phyloP scores from a whole-genome alignment of 2,113 vertebrate species.

The Pluvialis apricaria region DNA sequence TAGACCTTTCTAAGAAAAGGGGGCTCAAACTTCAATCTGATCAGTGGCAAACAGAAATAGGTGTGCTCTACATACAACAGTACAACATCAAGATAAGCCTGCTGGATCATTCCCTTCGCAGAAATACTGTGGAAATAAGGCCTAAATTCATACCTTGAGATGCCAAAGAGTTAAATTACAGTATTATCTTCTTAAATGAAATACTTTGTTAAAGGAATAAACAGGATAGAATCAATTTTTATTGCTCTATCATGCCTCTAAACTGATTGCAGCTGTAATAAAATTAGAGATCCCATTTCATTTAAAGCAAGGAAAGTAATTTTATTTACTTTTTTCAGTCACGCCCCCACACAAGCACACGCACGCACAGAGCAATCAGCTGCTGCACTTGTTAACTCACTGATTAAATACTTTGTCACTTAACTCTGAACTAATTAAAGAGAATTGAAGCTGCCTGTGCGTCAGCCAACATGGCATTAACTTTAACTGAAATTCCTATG shows the following conservation, averaged over 20 bases:
- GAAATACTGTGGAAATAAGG: not conserved
- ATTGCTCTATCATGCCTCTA: conserved; percentile 59
- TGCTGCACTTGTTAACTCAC: conserved; percentile 67
- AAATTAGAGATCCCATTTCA: conserved; percentile 70
- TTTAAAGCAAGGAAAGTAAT: conserved; percentile 67
- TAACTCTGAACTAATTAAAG: conserved; percentile 77
- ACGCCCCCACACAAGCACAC: not conserved
- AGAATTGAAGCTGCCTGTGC: conserved; percentile 63
- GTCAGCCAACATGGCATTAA: conserved; percentile 52
- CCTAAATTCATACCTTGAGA: not conserved
- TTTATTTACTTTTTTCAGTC: conserved; percentile 74
- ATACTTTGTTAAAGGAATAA: conserved; percentile 52
- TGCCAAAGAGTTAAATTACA: conserved; percentile 23
- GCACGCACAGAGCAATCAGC: conserved; percentile 57
- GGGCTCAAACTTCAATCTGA: not conserved
- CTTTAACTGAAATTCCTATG: conserved; percentile 27
- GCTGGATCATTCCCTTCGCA: not conserved
- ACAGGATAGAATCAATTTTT: conserved; percentile 66
- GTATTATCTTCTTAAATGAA: conserved; percentile 16
- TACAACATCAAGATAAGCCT: not conserved
- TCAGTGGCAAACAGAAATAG: not conserved
- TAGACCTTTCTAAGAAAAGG: conserved; percentile 15
- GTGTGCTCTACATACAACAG: not conserved
- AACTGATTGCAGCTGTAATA: conserved; percentile 61
- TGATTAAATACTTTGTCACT: conserved; percentile 79